Evolutionary conservation across 2,888 invertebrate genomes (phyloP), one percentile per base, ranked within the genome.

Genomic region (Hermodice carunculata): DNA sequence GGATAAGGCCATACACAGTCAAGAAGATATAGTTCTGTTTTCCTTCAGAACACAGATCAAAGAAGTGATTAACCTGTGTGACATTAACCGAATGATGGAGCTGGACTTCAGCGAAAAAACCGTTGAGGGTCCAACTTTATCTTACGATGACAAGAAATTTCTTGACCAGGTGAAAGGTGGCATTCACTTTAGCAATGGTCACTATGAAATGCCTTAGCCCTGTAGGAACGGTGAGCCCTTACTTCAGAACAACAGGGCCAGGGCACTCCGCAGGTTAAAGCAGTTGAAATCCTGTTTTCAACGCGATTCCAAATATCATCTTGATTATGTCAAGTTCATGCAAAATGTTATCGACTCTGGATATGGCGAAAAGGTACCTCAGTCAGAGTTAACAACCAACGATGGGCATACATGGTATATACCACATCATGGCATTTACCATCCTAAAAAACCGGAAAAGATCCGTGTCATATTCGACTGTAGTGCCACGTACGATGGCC

Each of bases 361-460:
- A 11, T 26, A 64, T 22, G 64, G 59, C 3, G 51, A 59, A 17
- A 22, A 3, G 24, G 59, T 42, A 14, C 59, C 58, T 26, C 5
- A 17, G 28, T 26, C 53, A 31, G 46, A 62, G n/a, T n/a, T 14
- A 29, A 28, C 4, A 31, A n/a, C n/a, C 17, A 24, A 22, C 5
- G 34, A 37, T 24, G 34, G 44, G 3, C 8, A 26, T 11, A 17
- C n/a, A 17, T 64, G 67, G 67, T 67, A 67, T 28, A 29, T 53
- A 24, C 67, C 64, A 14, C 67, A 64, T 49, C 64, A 65, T 51
- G 64, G 64, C 8, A 53, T 67, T 3, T 64, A 37, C 37, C 53
- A 64, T 26, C 64, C 64, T 19, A 60, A 49, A 11, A 67, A 67
- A 43, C 60, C 67, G 14, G 60, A 31, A n/a, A 58, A 64, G 22